Base-by-base conservation (phyloP, 2,888 invertebrate genomes). In the Drosophila fulvimacula region DNA sequence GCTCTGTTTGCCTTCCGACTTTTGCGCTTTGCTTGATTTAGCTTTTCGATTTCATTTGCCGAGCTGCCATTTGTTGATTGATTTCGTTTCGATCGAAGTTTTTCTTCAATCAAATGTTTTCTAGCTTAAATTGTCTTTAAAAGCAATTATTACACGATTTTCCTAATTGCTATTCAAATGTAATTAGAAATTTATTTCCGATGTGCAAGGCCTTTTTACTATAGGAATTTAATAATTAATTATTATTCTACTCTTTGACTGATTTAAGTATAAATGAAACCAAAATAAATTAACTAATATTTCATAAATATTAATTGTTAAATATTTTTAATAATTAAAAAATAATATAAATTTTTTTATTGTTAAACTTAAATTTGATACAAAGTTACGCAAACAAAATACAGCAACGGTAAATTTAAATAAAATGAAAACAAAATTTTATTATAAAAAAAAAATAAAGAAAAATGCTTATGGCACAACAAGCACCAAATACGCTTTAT, bases 61-160 rank as follows among this genome's bases (percentile, higher is more conserved):
- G n/a, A 17, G 19, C 44, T 59, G 69, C 53, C 24, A 61, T 62
- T 63, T 67, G 48, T 52, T 73, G 69, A 73, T 78, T 73, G 78
- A 66, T 69, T 68, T 32, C 69, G 38, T 56, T 36, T 42, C 42
- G 57, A 57, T 56, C 13, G 15, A 5, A 34, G 48, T n/a, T n/a
- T n/a, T n/a, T n/a, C n/a, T n/a, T n/a, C n/a, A 10, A 36, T n/a
- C n/a, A 38, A 42, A 30, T 55, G 36, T 65, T 74, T 57, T 39
- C 38, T 10, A 38, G 67, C 58, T 64, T 60, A 32, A 61, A 42
- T 17, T 21, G 51, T 51, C 77, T 73, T 76, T 60, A 76, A 76
- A 76, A 65, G 69, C 78, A 76, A 76, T 76, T 77, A 73, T 17
- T 39, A 17, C 10, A 42, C 21, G 27, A 30, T 57, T 46, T 42